Evolutionary conservation across 2,113 vertebrate genomes (phyloP).

Genomic region (Melospiza melodia): DNA sequence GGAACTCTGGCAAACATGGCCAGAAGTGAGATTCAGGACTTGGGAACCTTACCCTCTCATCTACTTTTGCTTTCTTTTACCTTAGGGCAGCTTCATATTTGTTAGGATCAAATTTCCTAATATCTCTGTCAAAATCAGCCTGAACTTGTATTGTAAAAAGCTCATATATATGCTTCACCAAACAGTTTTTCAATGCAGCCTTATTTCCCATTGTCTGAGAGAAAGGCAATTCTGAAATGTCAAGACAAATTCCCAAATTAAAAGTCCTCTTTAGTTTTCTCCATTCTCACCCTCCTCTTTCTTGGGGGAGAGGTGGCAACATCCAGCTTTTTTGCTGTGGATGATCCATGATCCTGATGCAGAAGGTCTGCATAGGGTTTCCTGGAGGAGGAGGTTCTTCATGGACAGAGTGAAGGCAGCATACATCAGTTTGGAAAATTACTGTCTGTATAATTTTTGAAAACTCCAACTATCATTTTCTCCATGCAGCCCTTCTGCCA

Average conservation of each 20-base stretch:
- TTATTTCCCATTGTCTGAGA: not conserved
- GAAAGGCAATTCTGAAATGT: not conserved
- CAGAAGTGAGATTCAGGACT: conserved; percentile 12
- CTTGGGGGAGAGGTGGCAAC: not conserved
- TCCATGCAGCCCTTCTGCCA: not conserved
- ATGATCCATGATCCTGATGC: not conserved
- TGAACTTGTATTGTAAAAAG: conserved; percentile 17
- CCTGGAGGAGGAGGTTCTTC: not conserved
- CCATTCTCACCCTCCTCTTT: not conserved
- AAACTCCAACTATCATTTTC: not conserved
- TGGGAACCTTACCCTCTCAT: not conserved
- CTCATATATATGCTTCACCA: not conserved
- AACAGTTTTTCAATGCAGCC: not conserved
- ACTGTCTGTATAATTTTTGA: not conserved
- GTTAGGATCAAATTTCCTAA: conserved; percentile 2
- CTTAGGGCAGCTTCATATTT: not conserved
- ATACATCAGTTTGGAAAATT: not conserved
- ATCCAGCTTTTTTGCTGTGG: not conserved
- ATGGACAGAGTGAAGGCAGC: not conserved
- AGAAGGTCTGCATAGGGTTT: not conserved
- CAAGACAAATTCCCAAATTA: not conserved
- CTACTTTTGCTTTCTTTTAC: conserved; percentile 14
- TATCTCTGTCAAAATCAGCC: conserved; percentile 29
- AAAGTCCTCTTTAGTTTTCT: not conserved
- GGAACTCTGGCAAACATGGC: not conserved